Evolutionary conservation across 2,113 vertebrate species (phyloP).

Genomic region (Anolis sagrei): DNA sequence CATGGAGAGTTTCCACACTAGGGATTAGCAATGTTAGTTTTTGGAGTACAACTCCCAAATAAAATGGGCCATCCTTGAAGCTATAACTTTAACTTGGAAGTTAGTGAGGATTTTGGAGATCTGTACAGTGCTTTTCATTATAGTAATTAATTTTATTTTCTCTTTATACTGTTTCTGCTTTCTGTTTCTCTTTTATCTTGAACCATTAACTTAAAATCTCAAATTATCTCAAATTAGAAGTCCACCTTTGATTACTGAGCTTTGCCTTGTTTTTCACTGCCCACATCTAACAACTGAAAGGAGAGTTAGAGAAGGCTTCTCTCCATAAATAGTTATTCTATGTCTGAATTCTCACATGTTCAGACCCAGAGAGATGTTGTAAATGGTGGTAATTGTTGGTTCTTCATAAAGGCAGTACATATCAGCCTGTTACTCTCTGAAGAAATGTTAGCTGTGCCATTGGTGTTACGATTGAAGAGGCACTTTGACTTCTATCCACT

Average conservation of each 20-base stretch:
- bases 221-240: background rate
- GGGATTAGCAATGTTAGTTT: too few relatives aligned
- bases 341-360: background rate
- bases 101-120: too few relatives aligned
- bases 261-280: background rate
- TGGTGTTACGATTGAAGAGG: background rate
- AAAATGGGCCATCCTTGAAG: too few relatives aligned
- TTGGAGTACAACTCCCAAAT: too few relatives aligned
- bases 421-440: background rate
- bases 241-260: background rate
- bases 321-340: background rate
- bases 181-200: background rate
- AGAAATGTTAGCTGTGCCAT: background rate
- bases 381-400: background rate
- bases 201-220: background rate
- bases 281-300: too few relatives aligned
- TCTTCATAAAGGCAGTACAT: background rate
- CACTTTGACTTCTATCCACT: background rate
- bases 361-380: background rate
- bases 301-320: background rate
- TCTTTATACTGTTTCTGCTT: background rate
- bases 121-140: too few relatives aligned
- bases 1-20: too few relatives aligned
- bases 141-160: background rate
- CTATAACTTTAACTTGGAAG: too few relatives aligned